Conservation (phyloP, 2,888 invertebrate genomes). For the Selenia dentaria region DNA sequence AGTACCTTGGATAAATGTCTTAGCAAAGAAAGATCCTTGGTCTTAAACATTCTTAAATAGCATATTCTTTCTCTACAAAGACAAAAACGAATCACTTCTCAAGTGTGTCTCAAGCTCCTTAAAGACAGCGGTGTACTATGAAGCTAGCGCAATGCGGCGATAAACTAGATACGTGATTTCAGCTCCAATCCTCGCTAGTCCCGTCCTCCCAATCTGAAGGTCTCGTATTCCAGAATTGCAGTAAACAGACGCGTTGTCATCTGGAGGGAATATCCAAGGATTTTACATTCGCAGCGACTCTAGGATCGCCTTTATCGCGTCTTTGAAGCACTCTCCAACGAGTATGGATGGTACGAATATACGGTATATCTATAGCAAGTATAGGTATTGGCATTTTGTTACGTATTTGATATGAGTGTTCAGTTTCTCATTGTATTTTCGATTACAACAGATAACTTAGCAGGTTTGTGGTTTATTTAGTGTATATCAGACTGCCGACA, state of each 20-base stretch:
- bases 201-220: slow-evolving; percentile 35
- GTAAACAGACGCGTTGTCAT: slow-evolving; percentile 59
- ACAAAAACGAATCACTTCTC: no score
- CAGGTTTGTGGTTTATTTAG: no score
- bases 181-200: slow-evolving; percentile 57
- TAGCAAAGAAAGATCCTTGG: no score
- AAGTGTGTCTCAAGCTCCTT: slow-evolving; percentile 16
- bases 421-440: slow-evolving; percentile 8
- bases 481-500: no score
- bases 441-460: no score
- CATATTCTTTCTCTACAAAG: no score
- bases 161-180: slow-evolving; percentile 79
- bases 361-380: slow-evolving; percentile 28
- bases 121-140: slow-evolving; percentile 44
- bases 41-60: no score
- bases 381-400: slow-evolving; percentile 20
- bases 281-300: slow-evolving; percentile 68
- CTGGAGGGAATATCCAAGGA: slow-evolving; percentile 64
- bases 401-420: slow-evolving; percentile 9
- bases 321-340: slow-evolving; percentile 62
- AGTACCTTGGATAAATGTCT: no score
- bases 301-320: slow-evolving; percentile 53
- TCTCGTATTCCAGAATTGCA: slow-evolving; percentile 40
- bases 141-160: slow-evolving; percentile 57
- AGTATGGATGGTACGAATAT: slow-evolving; percentile 42